Conservation (phyloP, 1,140 invertebrate species). For the Glomeris maerens region DNA sequence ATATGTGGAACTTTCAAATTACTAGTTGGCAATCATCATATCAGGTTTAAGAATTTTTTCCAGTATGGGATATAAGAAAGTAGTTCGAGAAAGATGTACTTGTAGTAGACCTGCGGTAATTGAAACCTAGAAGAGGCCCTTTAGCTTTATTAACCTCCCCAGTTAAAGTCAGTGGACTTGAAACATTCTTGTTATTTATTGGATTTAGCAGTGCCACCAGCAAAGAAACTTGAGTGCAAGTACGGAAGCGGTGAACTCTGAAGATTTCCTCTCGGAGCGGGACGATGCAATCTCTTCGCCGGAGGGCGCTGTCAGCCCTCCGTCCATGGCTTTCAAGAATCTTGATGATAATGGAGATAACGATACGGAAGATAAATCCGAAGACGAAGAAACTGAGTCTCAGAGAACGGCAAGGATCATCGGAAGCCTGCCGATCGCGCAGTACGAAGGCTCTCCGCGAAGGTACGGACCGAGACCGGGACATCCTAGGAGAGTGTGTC, state of each 20-base stretch:
- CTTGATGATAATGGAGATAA: background rate
- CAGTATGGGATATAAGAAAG: too few relatives aligned
- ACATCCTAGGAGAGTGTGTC: conserved; percentile 20
- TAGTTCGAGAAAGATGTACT: too few relatives aligned
- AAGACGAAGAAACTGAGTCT: background rate
- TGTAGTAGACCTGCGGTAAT: too few relatives aligned
- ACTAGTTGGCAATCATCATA: too few relatives aligned
- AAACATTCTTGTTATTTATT: too few relatives aligned
- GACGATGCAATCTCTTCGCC: background rate
- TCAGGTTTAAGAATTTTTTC: too few relatives aligned
- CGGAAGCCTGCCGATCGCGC: conserved; percentile 71
- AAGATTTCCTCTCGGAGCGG: conserved; percentile 1
- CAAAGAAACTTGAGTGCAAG: background rate
- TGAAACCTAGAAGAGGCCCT: too few relatives aligned
- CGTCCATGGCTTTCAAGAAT: background rate
- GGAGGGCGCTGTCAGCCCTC: background rate
- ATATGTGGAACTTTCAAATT: too few relatives aligned
- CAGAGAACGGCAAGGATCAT: conserved; percentile 51
- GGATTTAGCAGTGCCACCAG: too few relatives aligned
- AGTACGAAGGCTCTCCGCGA: conserved; percentile 79
- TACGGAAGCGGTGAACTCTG: conserved; percentile 9
- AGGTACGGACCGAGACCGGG: conserved; percentile 53
- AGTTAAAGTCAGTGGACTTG: too few relatives aligned
- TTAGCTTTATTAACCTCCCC: too few relatives aligned
- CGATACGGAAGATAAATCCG: background rate